phyloP scores from a whole-genome alignment of 2,113 vertebrate species.

The Tragelaphus strepsiceros region DNA sequence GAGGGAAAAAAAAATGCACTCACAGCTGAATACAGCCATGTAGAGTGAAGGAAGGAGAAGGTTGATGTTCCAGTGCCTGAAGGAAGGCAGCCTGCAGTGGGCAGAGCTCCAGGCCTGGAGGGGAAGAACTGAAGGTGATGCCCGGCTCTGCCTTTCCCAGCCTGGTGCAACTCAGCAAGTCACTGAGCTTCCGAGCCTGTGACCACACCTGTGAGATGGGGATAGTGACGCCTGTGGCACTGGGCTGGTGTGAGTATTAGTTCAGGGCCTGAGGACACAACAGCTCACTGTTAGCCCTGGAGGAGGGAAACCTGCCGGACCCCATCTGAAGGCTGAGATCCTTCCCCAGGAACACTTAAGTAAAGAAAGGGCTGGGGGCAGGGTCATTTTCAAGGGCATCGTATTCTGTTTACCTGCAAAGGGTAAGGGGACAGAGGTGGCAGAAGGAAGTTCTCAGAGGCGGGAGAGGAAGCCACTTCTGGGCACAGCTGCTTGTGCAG shows the following conservation, averaged over 20 bases:
- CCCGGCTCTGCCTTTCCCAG: neutral
- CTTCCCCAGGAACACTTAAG: neutral
- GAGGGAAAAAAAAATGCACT: neutral
- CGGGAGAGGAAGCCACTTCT: neutral
- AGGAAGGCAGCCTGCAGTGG: neutral
- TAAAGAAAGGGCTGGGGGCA: neutral
- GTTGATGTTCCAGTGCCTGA: neutral
- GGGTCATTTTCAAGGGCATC: neutral
- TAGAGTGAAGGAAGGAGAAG: neutral
- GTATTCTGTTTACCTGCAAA: neutral
- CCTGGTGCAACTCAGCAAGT: neutral
- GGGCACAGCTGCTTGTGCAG: neutral
- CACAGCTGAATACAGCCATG: neutral
- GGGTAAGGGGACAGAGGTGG: neutral
- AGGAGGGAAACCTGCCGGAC: too few species aligned
- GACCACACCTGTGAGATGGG: neutral
- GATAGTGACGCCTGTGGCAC: rapidly evolving
- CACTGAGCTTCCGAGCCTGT: neutral
- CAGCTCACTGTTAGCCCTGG: too few species aligned
- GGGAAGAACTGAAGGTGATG: neutral
- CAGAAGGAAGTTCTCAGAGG: neutral
- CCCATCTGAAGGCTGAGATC: neutral
- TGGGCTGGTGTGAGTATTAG: neutral
- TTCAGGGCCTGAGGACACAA: too few species aligned
- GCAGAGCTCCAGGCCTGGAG: neutral